phyloP scores from a whole-genome alignment of 1,140 invertebrate species.

The Ips nitidus region DNA sequence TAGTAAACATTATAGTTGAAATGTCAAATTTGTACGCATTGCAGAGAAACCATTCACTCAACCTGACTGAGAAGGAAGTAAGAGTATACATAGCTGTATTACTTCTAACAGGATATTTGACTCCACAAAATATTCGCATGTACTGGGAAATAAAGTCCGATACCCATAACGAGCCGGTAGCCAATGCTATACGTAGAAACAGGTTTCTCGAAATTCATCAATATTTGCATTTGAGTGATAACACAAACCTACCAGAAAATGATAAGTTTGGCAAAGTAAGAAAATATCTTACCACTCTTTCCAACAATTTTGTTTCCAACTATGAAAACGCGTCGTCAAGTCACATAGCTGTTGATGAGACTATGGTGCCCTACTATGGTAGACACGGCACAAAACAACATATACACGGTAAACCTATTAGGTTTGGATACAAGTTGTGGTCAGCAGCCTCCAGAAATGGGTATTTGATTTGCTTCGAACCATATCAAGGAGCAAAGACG shows the following conservation, averaged over 20 bases:
- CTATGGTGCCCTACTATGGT: conserved; percentile 37
- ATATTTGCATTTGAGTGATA: conserved; percentile 22
- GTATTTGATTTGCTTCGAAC: conserved; percentile 35
- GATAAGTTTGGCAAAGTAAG: conserved; percentile 34
- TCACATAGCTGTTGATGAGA: conserved; percentile 27
- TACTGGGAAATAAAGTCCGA: conserved; percentile 12
- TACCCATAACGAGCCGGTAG: background rate
- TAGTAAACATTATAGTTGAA: conserved; percentile 3
- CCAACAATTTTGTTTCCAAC: conserved; percentile 11
- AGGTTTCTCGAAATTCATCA: background rate
- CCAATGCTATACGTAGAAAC: background rate
- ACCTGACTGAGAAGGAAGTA: background rate
- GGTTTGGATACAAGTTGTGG: conserved; percentile 40
- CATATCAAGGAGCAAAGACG: conserved; percentile 30
- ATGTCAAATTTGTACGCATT: conserved; percentile 2
- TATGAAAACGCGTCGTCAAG: background rate
- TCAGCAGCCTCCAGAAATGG: conserved; percentile 25
- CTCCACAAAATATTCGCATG: background rate
- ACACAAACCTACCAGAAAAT: conserved; percentile 9
- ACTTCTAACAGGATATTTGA: conserved; percentile 3
- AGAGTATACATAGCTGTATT: conserved; percentile 3
- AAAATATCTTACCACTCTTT: conserved; percentile 15
- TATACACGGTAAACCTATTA: conserved; percentile 38
- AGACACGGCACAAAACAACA: conserved; percentile 33
- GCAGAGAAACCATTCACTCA: background rate